Evolutionary conservation across 2,113 vertebrate species (phyloP).

Genomic region (Alethe castanea): DNA sequence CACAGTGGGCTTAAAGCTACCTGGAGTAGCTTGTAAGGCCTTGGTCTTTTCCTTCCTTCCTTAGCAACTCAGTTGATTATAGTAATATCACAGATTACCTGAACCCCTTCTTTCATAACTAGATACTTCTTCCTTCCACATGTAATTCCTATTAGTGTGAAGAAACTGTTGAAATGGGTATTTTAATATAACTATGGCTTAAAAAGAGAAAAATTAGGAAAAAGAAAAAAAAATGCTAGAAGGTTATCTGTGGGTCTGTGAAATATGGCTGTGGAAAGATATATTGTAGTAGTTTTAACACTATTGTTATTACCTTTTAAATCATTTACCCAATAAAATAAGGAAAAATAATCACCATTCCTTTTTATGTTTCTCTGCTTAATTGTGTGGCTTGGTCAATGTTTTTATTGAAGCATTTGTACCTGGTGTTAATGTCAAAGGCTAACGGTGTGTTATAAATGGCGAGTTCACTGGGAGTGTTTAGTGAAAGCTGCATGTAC

Average conservation of each 20-base stretch:
- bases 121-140: constrained; percentile 86
- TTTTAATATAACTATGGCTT: constrained; percentile 89
- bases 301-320: constrained; percentile 99
- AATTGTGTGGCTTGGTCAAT: not conserved
- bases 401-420: not conserved
- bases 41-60: constrained; percentile 74
- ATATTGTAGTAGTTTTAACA: constrained; percentile 99
- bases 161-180: constrained; percentile 87
- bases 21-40: constrained; percentile 87
- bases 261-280: constrained; percentile 96
- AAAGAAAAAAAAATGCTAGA: constrained; percentile 66
- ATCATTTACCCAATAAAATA: constrained; percentile 99
- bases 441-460: not conserved
- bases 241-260: constrained; percentile 93
- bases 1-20: constrained; percentile 77
- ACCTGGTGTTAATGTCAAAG: not conserved
- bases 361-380: constrained; percentile 46
- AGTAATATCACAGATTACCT: constrained; percentile 74
- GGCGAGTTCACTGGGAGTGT: no score
- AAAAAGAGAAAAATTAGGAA: constrained; percentile 76
- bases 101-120: constrained; percentile 80
- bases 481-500: no score
- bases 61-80: constrained; percentile 82
- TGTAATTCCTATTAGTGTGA: constrained; percentile 97
- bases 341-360: constrained; percentile 69